Percentiles rank a stretch among this genome's conserved stretches.
Evolutionary conservation across 2,888 invertebrate genomes (phyloP).

Genomic region (Ctenicera cuprea): DNA sequence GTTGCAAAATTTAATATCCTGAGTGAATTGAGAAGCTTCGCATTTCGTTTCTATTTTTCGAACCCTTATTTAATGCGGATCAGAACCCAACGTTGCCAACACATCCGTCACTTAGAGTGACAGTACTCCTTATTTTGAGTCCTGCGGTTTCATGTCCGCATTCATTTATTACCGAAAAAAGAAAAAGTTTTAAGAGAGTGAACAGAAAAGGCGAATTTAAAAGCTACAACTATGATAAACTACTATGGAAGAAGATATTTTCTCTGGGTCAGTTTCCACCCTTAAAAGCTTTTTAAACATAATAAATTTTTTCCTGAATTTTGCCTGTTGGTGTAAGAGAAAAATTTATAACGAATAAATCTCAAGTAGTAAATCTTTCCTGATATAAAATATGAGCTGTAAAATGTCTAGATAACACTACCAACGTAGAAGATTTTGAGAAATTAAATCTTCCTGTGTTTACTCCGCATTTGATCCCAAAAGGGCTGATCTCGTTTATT

Average conservation of each 20-base stretch:
- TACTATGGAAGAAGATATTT: background rate
- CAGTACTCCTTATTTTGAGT: conserved; percentile 34
- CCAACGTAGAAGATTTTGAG: conserved; percentile 7
- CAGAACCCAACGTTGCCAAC: conserved; percentile 25
- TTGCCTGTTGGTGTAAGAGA: background rate
- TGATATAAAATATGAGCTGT: conserved; percentile 17
- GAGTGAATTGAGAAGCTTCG: conserved; percentile 17
- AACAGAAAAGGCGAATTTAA: background rate
- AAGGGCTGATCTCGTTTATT: conserved; percentile 32
- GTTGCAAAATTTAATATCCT: conserved; percentile 30
- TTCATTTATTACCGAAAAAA: conserved; percentile 12
- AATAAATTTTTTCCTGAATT: background rate
- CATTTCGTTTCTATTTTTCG: conserved; percentile 19
- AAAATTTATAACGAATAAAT: conserved; percentile 9
- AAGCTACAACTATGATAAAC: background rate
- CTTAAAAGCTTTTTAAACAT: background rate
- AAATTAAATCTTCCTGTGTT: conserved; percentile 29
- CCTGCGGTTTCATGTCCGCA: conserved; percentile 8
- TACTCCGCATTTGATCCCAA: conserved; percentile 26
- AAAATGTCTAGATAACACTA: conserved; percentile 12
- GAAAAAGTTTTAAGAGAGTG: background rate
- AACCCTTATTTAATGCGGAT: conserved; percentile 31
- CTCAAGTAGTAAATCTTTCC: conserved; percentile 16
- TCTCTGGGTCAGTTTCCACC: background rate
- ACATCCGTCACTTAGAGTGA: conserved; percentile 42